Evolutionary conservation across 1,140 invertebrate genomes (phyloP).

Genomic region (Dendrolimus punctatus): DNA sequence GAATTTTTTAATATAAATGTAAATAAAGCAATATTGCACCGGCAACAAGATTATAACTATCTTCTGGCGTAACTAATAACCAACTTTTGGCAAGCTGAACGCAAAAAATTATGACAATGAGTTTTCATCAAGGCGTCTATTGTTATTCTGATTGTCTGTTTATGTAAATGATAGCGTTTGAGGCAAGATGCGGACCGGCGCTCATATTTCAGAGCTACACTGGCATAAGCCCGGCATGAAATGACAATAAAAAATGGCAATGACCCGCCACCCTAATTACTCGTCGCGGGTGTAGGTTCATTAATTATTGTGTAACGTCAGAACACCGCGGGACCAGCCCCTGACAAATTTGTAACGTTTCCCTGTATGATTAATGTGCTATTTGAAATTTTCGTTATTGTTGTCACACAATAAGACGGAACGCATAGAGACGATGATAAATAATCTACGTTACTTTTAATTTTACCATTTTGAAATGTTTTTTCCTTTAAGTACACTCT

Average conservation of each 20-base stretch:
- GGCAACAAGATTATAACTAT: background rate
- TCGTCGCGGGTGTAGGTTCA: slow-evolving; percentile 23
- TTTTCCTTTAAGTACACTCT: too few species aligned
- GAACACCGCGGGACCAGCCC: slow-evolving; percentile 11
- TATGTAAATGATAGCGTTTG: slow-evolving; percentile 23
- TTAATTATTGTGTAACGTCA: slow-evolving; percentile 29
- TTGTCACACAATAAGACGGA: slow-evolving; percentile 15
- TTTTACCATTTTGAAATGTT: too few species aligned
- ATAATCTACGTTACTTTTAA: too few species aligned
- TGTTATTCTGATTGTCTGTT: slow-evolving; percentile 26
- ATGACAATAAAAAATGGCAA: slow-evolving; percentile 11
- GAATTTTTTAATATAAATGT: background rate
- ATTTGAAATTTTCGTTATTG: slow-evolving; percentile 29
- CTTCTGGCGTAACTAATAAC: slow-evolving; percentile 1
- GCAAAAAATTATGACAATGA: slow-evolving; percentile 21
- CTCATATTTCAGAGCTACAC: slow-evolving; percentile 6
- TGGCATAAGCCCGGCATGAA: background rate
- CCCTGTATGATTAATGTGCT: slow-evolving; percentile 25
- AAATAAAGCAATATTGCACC: background rate
- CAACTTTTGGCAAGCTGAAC: slow-evolving; percentile 15
- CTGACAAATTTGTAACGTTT: slow-evolving; percentile 31
- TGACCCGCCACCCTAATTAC: slow-evolving; percentile 18
- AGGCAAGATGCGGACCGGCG: slow-evolving; percentile 1
- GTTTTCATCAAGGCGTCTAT: slow-evolving; percentile 21
- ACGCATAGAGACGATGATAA: too few species aligned